Evolutionary conservation across 2,888 invertebrate species (phyloP).

Genomic region (Gastracanthus pulcherrimus): DNA sequence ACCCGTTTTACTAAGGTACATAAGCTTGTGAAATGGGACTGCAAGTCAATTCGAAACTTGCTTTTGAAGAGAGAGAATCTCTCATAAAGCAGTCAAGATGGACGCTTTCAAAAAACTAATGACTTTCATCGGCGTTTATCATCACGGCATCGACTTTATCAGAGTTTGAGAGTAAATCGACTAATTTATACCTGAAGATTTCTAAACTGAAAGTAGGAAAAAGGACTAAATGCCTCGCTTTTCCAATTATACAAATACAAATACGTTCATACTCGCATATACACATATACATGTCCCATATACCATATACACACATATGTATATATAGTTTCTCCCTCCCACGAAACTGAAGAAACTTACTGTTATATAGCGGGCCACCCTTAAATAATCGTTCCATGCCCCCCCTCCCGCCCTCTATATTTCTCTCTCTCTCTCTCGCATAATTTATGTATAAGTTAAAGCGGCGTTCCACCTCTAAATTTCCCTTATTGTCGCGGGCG

Average conservation of each 20-base stretch:
- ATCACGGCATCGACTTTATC: too few relatives aligned
- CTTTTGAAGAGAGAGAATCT: too few relatives aligned
- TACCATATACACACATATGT: not conserved
- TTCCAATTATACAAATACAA: not conserved
- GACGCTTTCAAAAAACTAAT: too few relatives aligned
- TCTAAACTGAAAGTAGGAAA: too few relatives aligned
- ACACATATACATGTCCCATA: not conserved
- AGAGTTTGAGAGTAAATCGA: too few relatives aligned
- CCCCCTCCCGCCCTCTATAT: not conserved
- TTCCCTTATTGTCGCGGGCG: conserved; percentile 51
- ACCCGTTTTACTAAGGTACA: too few relatives aligned
- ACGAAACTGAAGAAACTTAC: conserved; percentile 35
- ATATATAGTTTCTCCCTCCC: not conserved
- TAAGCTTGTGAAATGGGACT: too few relatives aligned
- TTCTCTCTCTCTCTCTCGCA: not conserved
- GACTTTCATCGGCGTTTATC: too few relatives aligned
- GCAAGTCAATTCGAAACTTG: too few relatives aligned
- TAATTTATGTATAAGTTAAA: conserved; percentile 55
- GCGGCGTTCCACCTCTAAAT: conserved; percentile 50
- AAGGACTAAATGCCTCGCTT: conserved; percentile 24
- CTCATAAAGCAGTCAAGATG: too few relatives aligned
- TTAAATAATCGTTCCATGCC: conserved; percentile 49
- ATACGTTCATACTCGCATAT: not conserved
- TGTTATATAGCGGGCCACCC: conserved; percentile 10
- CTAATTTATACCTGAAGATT: too few relatives aligned